phyloP scores from a whole-genome alignment of 64 coral and sea anemone genomes.

The Actinia tenebrosa region DNA sequence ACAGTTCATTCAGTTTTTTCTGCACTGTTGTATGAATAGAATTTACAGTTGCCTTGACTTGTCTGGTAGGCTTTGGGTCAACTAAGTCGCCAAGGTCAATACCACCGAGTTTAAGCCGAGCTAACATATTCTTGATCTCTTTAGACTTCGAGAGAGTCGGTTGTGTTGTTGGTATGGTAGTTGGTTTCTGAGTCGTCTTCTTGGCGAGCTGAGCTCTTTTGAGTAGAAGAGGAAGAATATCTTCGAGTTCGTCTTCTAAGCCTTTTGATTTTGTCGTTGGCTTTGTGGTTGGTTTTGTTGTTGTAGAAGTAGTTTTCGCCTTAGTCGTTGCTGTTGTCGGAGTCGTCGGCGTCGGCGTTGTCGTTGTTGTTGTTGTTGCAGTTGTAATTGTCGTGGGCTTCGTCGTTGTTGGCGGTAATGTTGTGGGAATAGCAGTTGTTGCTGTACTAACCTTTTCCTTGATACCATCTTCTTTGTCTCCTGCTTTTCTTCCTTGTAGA shows the following conservation, averaged over 20 bases:
- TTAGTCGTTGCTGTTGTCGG: background rate
- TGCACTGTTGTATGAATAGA: background rate
- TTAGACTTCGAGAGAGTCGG: constrained; percentile 18
- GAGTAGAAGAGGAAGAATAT: constrained; percentile 48
- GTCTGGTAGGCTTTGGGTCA: background rate
- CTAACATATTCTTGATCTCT: constrained; percentile 39
- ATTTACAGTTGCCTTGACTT: background rate
- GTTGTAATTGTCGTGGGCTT: constrained; percentile 11
- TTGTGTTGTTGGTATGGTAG: background rate
- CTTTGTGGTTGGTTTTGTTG: constrained; percentile 31
- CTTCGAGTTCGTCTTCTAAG: constrained; percentile 32
- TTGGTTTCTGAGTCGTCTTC: constrained; percentile 30
- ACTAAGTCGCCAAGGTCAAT: constrained; percentile 11
- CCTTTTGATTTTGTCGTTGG: constrained; percentile 7
- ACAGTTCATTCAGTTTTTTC: background rate
- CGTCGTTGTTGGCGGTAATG: constrained; percentile 30
- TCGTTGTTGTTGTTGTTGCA: constrained; percentile 31
- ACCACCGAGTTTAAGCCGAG: constrained; percentile 28
- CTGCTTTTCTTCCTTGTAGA: background rate
- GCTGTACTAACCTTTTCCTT: constrained; percentile 27
- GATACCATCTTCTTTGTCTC: background rate
- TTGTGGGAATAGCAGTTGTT: constrained; percentile 21
- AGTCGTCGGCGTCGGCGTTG: constrained; percentile 11
- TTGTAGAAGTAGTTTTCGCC: constrained; percentile 14
- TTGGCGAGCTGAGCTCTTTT: constrained; percentile 20